These are phyloP conservation scores for Malthinus seriepunctatus DNA, from an alignment of 2,888 invertebrate genomes.

Conservation along the genomic window DNA sequence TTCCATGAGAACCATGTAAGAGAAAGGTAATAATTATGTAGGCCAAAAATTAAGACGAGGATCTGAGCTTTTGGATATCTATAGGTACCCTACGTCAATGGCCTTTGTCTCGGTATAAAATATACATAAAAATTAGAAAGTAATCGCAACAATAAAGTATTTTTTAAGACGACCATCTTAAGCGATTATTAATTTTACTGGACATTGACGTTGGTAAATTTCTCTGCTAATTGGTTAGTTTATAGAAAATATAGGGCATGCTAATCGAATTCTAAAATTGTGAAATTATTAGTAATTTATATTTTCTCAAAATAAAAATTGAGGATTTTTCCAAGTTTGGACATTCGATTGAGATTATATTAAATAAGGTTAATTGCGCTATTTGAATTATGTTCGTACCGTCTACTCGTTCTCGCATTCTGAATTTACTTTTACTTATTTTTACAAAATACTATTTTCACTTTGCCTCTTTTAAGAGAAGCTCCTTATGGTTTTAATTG, in stretches of 20 bases:
- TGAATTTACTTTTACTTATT: conserved; percentile 27
- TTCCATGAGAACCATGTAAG: conserved; percentile 18
- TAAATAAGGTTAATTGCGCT: conserved; percentile 17
- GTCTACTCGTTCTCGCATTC: conserved; percentile 9
- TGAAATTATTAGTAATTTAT: not conserved
- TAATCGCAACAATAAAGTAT: not conserved
- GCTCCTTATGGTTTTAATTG: not conserved
- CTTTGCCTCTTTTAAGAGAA: conserved; percentile 5
- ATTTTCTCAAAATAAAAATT: not conserved
- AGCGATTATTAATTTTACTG: not conserved
- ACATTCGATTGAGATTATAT: not conserved
- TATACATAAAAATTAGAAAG: conserved; percentile 24
- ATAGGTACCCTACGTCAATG: conserved; percentile 12
- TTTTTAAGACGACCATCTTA: not conserved
- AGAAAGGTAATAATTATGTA: conserved; percentile 24
- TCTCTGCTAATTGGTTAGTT: too few relatives aligned
- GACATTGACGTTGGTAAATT: not conserved
- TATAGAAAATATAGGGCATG: not conserved
- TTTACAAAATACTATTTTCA: conserved; percentile 22
- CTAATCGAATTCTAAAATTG: not conserved
- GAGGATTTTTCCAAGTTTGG: not conserved
- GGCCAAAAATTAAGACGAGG: conserved; percentile 24
- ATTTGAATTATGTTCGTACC: conserved; percentile 5
- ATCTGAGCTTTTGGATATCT: conserved; percentile 21
- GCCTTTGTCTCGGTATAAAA: conserved; percentile 15